Conservation (phyloP, 2,797 vertebrate genomes). For the Sebastes hubbsi region DNA sequence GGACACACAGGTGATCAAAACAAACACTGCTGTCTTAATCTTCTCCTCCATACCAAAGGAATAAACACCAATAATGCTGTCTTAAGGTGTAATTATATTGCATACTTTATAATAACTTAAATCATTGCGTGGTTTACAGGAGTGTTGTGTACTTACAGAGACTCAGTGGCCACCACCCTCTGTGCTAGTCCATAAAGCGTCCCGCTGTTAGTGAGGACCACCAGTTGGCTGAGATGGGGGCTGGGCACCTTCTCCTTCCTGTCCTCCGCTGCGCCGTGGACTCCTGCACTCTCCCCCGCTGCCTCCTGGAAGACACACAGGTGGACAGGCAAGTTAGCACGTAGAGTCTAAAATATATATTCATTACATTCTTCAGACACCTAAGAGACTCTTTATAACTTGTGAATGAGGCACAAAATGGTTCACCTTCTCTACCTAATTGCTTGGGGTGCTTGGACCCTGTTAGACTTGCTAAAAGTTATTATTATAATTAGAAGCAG, state of each 20-base stretch:
- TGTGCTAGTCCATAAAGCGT: conserved; percentile 93
- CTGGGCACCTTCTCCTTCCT: conserved; percentile 97
- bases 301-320: conserved; percentile 83
- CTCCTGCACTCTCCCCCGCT: conserved; percentile 81
- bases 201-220: conserved; percentile 88
- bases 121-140: neutral
- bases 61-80: neutral
- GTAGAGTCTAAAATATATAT: neutral
- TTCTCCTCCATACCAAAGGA: neutral
- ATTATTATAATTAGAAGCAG: neutral
- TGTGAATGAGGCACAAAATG: neutral
- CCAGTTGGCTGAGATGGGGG: conserved; percentile 95
- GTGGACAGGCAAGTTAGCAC: neutral
- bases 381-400: neutral
- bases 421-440: neutral
- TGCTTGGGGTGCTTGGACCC: neutral
- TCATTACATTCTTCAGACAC: neutral
- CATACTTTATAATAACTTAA: neutral
- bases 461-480: neutral
- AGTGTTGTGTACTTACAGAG: conserved; percentile 87
- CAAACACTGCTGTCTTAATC: neutral
- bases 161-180: conserved; percentile 97
- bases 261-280: conserved; percentile 89
- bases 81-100: neutral
- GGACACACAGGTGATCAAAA: neutral